Percentiles rank a stretch among this genome's conserved stretches.
phyloP scores from a whole-genome alignment of 1,140 invertebrate species.

The Chrysomallon squamiferum region DNA sequence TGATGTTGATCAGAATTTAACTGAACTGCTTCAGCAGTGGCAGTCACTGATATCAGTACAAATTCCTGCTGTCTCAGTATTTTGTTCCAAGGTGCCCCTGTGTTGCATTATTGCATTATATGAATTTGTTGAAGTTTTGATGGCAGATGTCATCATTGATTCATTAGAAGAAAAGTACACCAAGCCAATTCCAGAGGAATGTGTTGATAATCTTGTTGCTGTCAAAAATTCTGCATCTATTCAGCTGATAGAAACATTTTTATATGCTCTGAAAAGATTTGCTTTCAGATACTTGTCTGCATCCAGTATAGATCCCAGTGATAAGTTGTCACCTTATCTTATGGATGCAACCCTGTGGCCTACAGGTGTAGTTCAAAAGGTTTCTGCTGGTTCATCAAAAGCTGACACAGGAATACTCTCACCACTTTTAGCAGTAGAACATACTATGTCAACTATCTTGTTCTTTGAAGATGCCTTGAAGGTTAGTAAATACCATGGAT shows the following conservation, averaged over 20 bases:
- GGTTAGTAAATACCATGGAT: no score
- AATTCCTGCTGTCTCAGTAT: background rate
- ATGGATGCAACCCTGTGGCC: slow-evolving; percentile 5
- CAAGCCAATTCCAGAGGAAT: background rate
- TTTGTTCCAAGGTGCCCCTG: background rate
- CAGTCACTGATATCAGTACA: background rate
- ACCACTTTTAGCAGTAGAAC: no score
- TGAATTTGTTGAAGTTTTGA: background rate
- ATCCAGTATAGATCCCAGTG: background rate
- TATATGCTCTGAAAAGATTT: background rate
- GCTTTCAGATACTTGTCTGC: background rate
- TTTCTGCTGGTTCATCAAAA: background rate
- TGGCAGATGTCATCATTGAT: slow-evolving; percentile 1
- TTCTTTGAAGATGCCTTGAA: no score
- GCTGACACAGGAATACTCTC: background rate
- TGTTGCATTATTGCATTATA: background rate
- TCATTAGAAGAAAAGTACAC: background rate
- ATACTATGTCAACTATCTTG: no score
- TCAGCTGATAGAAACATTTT: background rate
- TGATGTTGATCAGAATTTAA: background rate
- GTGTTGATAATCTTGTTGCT: background rate
- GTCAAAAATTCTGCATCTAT: background rate
- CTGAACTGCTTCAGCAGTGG: background rate
- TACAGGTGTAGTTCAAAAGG: background rate
- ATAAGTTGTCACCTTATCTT: background rate